Evolutionary conservation across 2,888 invertebrate species (phyloP).

Genomic region (Phyllotreta striolata): DNA sequence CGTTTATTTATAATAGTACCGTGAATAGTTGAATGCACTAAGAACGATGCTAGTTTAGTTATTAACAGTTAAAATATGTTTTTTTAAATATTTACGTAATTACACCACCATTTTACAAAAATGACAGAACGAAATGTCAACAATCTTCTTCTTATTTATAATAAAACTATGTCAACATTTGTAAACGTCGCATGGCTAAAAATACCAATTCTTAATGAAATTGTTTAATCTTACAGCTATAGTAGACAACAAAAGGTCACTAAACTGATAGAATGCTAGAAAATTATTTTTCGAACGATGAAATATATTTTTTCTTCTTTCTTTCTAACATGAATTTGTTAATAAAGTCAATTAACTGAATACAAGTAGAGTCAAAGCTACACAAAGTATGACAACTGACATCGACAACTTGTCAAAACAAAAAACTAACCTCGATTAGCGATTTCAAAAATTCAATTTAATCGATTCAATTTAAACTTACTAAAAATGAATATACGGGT

Average conservation of each 20-base stretch:
- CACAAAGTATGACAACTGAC: background rate
- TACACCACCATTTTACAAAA: slow-evolving; percentile 15
- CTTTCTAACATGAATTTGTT: too few relatives aligned
- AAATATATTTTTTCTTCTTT: too few relatives aligned
- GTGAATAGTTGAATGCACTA: background rate
- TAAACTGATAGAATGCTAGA: too few relatives aligned
- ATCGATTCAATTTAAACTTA: background rate
- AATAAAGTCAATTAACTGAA: too few relatives aligned
- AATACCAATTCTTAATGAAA: too few relatives aligned
- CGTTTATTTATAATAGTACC: slow-evolving; percentile 9
- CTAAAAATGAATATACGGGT: slow-evolving; percentile 23
- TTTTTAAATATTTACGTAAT: slow-evolving; percentile 33
- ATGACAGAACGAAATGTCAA: slow-evolving; percentile 8
- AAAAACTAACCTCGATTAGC: background rate
- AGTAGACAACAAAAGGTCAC: too few relatives aligned
- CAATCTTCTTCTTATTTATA: slow-evolving; percentile 9
- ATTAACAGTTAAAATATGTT: slow-evolving; percentile 14
- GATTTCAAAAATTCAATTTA: too few relatives aligned
- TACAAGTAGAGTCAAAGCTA: background rate
- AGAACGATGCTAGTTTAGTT: background rate
- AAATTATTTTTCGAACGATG: too few relatives aligned
- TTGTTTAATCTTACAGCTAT: too few relatives aligned
- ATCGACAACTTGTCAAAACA: background rate
- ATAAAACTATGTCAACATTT: too few relatives aligned
- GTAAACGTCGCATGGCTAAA: too few relatives aligned